Evolutionary conservation across 2,113 vertebrate species (phyloP).

Genomic region (Speoplatyrhinus poulsoni): DNA sequence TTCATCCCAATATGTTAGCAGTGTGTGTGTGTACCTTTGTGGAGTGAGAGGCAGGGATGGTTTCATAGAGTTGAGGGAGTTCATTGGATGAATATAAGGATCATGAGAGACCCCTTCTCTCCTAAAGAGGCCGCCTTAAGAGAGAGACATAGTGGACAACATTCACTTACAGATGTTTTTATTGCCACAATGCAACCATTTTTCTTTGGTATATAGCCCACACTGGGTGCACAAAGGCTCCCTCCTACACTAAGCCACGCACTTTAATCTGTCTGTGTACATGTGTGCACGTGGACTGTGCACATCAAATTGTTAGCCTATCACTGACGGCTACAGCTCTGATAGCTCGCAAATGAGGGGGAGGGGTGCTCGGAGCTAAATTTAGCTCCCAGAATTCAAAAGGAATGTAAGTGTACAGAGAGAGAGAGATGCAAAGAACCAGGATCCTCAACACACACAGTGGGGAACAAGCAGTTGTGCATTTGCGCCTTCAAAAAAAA

Average conservation of each 20-base stretch:
- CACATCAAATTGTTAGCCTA: conserved; percentile 58
- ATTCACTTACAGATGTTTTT: conserved; percentile 31
- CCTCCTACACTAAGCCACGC: conserved; percentile 52
- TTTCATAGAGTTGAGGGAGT: conserved; percentile 96
- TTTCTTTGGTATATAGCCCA: conserved; percentile 42
- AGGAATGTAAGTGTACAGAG: conserved; percentile 73
- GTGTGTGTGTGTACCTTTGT: conserved; percentile 81
- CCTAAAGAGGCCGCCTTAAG: conserved; percentile 66
- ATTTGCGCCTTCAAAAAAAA: neutral
- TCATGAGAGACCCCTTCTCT: conserved; percentile 66
- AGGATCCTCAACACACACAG: conserved; percentile 17
- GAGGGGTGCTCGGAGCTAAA: conserved; percentile 63
- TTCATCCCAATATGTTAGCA: too few relatives aligned
- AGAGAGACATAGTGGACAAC: conserved; percentile 26
- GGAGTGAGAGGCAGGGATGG: conserved; percentile 86
- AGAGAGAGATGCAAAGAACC: conserved; percentile 61
- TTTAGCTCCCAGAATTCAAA: conserved; percentile 76
- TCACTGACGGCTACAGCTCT: conserved; percentile 60
- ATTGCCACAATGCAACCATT: conserved; percentile 55
- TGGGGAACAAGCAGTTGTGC: too few relatives aligned
- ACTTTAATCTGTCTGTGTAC: conserved; percentile 50
- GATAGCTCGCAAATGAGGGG: conserved; percentile 53
- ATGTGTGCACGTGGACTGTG: conserved; percentile 10
- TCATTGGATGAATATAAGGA: conserved; percentile 83
- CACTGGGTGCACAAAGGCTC: conserved; percentile 53